These are phyloP conservation scores for Nysson spinosus DNA, from an alignment of 2,888 invertebrate species.

Conservation along the genomic window DNA sequence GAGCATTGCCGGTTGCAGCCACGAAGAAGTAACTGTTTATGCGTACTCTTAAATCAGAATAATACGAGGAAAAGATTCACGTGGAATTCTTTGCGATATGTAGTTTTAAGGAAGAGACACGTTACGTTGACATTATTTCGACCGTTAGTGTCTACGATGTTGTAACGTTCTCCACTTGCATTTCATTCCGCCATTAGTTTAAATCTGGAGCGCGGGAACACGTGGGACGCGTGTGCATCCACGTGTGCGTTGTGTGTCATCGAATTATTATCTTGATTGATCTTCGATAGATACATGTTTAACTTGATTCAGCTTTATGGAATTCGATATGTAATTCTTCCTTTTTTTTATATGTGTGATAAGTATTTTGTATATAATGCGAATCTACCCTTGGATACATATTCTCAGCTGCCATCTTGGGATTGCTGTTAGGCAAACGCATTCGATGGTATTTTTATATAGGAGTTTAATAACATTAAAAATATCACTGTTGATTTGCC, in stretches of 20 bases:
- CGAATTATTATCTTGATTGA: conserved; percentile 47
- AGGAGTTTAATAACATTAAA: not conserved
- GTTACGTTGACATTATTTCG: too few relatives aligned
- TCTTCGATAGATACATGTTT: conserved; percentile 22
- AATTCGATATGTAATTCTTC: not conserved
- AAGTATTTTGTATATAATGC: too few relatives aligned
- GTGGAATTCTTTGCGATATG: too few relatives aligned
- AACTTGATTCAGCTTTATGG: conserved; percentile 19
- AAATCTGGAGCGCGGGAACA: conserved; percentile 37
- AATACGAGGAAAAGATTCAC: too few relatives aligned
- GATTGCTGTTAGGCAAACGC: too few relatives aligned
- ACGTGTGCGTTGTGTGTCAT: conserved; percentile 46
- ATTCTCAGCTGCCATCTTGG: too few relatives aligned
- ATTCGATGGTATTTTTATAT: not conserved
- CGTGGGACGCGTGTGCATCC: conserved; percentile 53
- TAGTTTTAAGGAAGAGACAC: too few relatives aligned
- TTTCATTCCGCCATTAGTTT: conserved; percentile 20
- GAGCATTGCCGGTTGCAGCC: not conserved
- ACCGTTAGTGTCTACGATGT: too few relatives aligned
- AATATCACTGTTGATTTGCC: conserved; percentile 29
- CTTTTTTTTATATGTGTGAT: too few relatives aligned
- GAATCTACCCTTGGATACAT: too few relatives aligned
- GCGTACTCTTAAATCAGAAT: too few relatives aligned
- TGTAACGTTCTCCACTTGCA: not conserved
- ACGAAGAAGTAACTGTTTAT: not conserved